phyloP scores from a whole-genome alignment of 2,113 vertebrate species.

The Sula dactylatra region DNA sequence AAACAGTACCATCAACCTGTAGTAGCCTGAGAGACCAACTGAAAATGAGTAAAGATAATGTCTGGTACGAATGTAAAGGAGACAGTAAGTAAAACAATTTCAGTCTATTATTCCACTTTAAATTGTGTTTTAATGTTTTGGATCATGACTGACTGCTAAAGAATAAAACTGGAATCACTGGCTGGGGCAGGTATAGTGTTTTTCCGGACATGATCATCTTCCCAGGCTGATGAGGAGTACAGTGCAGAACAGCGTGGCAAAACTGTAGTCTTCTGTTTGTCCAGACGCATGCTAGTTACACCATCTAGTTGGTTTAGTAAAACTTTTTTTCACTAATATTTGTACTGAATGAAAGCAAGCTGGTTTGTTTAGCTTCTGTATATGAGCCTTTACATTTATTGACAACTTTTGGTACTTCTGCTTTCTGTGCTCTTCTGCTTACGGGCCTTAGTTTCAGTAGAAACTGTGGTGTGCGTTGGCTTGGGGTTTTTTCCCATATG shows the following conservation, averaged over 20 bases:
- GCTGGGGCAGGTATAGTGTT: not conserved
- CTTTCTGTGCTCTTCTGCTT: not conserved
- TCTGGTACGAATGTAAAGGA: constrained; percentile 87
- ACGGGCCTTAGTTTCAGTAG: not conserved
- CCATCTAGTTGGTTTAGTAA: not conserved
- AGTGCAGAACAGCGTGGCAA: not conserved
- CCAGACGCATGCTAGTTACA: not conserved
- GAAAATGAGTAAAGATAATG: constrained; percentile 80
- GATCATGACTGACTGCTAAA: not conserved
- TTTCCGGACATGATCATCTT: not conserved
- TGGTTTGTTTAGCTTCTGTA: not conserved
- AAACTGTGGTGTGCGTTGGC: not conserved
- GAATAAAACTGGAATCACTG: not conserved
- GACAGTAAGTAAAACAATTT: constrained; percentile 75
- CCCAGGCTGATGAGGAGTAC: not conserved
- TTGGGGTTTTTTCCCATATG: not conserved
- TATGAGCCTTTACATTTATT: not conserved
- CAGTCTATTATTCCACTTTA: not conserved
- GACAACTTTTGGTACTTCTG: not conserved
- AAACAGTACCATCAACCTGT: constrained; percentile 82
- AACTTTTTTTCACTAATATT: not conserved
- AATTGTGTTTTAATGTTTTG: not conserved
- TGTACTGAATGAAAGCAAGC: not conserved
- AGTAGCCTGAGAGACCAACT: constrained; percentile 84
- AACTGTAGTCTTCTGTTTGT: not conserved